phyloP scores from a whole-genome alignment of 2,113 vertebrate species.

The Cebidichthys violaceus region DNA sequence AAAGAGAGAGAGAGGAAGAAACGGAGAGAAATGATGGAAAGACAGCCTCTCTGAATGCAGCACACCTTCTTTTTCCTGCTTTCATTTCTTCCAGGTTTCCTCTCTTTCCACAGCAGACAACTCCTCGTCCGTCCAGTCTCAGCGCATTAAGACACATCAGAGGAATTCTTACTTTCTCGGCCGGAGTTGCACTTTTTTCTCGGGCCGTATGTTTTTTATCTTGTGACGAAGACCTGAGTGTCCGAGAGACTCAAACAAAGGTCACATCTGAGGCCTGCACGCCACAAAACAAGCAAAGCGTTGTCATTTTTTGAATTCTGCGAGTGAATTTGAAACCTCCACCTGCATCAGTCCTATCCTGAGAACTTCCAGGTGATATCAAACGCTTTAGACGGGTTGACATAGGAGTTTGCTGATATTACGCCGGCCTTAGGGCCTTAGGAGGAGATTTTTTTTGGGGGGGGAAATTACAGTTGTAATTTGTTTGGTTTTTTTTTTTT shows the following conservation, averaged over 20 bases:
- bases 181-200: background rate
- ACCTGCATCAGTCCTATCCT: background rate
- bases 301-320: slow-evolving; percentile 6
- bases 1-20: background rate
- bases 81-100: slow-evolving; percentile 36
- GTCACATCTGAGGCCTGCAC: slow-evolving; percentile 75
- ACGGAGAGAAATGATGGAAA: slow-evolving; percentile 33
- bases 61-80: slow-evolving; percentile 9
- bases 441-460: background rate
- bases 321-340: slow-evolving; percentile 20
- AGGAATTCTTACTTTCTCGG: slow-evolving; percentile 57
- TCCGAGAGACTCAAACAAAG: slow-evolving; percentile 59
- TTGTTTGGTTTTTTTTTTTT: background rate
- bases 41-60: slow-evolving; percentile 40
- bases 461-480: background rate
- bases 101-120: slow-evolving; percentile 55
- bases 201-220: slow-evolving; percentile 29
- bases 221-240: slow-evolving; percentile 65
- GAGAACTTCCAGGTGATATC: background rate
- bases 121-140: slow-evolving; percentile 48
- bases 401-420: background rate
- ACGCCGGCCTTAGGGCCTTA: no score
- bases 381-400: background rate
- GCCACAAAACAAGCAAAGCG: slow-evolving; percentile 74
- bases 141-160: slow-evolving; percentile 50